Conservation (phyloP, 2,888 invertebrate genomes). For the Matsumyia berberina region DNA sequence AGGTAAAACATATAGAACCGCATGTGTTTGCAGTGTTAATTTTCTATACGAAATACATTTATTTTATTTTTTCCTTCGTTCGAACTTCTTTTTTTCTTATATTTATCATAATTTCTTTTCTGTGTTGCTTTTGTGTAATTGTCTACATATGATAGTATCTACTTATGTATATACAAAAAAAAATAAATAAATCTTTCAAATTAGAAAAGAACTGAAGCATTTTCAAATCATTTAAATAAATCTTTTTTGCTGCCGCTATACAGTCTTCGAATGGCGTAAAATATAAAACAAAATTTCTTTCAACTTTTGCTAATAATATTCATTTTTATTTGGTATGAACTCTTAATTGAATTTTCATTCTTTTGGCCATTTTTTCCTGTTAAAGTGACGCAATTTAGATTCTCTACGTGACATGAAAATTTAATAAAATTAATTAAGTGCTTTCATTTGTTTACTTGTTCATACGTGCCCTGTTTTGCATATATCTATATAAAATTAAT, state of each 20-base stretch:
- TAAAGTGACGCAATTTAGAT: slow-evolving; percentile 18
- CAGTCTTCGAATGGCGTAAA: slow-evolving; percentile 65
- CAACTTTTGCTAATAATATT: slow-evolving; percentile 53
- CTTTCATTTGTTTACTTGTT: slow-evolving; percentile 79
- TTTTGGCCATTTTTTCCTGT: neutral
- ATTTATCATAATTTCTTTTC: slow-evolving; percentile 41
- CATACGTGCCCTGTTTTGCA: slow-evolving; percentile 77
- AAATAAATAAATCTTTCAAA: too few species aligned
- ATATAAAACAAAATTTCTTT: too few species aligned
- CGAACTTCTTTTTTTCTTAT: slow-evolving; percentile 15
- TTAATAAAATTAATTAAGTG: slow-evolving; percentile 61
- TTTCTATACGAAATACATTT: slow-evolving; percentile 61
- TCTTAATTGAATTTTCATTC: slow-evolving; percentile 52
- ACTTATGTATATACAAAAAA: neutral
- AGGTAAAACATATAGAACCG: slow-evolving; percentile 68
- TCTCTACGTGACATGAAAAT: slow-evolving; percentile 32
- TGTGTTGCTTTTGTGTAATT: slow-evolving; percentile 75
- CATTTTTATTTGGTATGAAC: slow-evolving; percentile 49
- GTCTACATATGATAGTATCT: slow-evolving; percentile 61
- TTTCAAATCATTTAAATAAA: slow-evolving; percentile 15
- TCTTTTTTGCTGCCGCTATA: slow-evolving; percentile 65
- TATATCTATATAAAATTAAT: slow-evolving; percentile 50
- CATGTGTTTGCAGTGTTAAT: slow-evolving; percentile 79
- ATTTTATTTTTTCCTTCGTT: slow-evolving; percentile 23
- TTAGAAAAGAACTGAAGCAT: neutral